A percentile compares a stretch with the other conserved stretches of the same genome.
Conservation (phyloP, 2,888 invertebrate species). For the Caenorhabditis plicata region DNA sequence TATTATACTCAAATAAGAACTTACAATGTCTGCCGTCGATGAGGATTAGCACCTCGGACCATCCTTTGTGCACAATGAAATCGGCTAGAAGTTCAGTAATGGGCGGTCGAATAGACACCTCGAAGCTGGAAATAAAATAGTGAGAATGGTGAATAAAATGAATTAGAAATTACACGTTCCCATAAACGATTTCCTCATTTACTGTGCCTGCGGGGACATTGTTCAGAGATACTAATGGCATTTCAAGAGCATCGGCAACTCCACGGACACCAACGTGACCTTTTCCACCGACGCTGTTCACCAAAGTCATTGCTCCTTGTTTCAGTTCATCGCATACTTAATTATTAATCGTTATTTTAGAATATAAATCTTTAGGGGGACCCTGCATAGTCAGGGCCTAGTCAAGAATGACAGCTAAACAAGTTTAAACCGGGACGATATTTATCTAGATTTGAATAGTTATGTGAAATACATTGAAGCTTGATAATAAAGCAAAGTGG, state of each 20-base stretch:
- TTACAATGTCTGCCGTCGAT: constrained; percentile 88
- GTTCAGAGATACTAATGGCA: constrained; percentile 46
- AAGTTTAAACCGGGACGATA: no score
- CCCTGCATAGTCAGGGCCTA: constrained; percentile 6
- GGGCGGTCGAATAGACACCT: constrained; percentile 81
- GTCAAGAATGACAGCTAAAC: no score
- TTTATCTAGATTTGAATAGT: no score
- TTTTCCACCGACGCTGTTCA: constrained; percentile 53
- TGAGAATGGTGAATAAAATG: no score
- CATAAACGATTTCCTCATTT: no score
- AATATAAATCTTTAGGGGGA: background rate
- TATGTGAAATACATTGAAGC: no score
- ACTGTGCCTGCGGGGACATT: no score
- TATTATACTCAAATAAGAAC: background rate
- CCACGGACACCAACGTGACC: constrained; percentile 43
- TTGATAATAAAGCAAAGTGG: no score
- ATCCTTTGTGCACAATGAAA: constrained; percentile 86
- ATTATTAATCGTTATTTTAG: no score
- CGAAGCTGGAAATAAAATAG: constrained; percentile 50
- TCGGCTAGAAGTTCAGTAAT: constrained; percentile 93
- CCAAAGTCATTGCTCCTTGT: constrained; percentile 62
- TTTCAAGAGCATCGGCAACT: constrained; percentile 45
- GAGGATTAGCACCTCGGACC: constrained; percentile 85
- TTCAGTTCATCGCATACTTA: constrained; percentile 62
- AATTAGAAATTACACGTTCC: no score